These are phyloP conservation scores for Lithophane semibrunnea DNA, from an alignment of 2,888 invertebrate genomes.

Conservation along the genomic window DNA sequence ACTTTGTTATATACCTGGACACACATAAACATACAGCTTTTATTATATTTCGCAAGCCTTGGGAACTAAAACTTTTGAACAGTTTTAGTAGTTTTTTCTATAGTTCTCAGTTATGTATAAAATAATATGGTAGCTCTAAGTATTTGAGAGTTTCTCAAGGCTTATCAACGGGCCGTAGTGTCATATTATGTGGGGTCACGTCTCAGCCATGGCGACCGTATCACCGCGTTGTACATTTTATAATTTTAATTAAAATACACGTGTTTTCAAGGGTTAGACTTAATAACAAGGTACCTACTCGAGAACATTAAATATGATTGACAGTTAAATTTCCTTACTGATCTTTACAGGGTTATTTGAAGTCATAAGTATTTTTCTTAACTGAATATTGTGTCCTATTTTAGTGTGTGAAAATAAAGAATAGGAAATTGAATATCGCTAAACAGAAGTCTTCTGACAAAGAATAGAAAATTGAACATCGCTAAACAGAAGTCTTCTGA, in stretches of 20 bases:
- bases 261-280: constrained; percentile 9
- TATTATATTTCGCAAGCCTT: too few species aligned
- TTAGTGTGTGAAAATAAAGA: too few species aligned
- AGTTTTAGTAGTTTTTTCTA: not conserved
- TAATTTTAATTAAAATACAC: constrained; percentile 56
- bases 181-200: constrained; percentile 63
- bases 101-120: not conserved
- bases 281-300: constrained; percentile 12
- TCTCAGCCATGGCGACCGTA: constrained; percentile 34
- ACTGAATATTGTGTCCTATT: too few species aligned
- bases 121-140: not conserved
- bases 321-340: not conserved
- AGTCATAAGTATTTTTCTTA: too few species aligned
- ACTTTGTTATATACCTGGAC: too few species aligned
- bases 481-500: not conserved
- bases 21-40: too few species aligned
- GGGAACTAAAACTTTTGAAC: too few species aligned
- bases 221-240: constrained; percentile 22
- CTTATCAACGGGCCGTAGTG: constrained; percentile 51
- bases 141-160: constrained; percentile 40
- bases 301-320: not conserved
- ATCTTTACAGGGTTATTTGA: too few species aligned
- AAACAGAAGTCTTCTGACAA: not conserved
- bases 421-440: too few species aligned
- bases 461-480: not conserved